Base-by-base conservation (phyloP, 2,113 vertebrate genomes). In the Brienomyrus longianalis region DNA sequence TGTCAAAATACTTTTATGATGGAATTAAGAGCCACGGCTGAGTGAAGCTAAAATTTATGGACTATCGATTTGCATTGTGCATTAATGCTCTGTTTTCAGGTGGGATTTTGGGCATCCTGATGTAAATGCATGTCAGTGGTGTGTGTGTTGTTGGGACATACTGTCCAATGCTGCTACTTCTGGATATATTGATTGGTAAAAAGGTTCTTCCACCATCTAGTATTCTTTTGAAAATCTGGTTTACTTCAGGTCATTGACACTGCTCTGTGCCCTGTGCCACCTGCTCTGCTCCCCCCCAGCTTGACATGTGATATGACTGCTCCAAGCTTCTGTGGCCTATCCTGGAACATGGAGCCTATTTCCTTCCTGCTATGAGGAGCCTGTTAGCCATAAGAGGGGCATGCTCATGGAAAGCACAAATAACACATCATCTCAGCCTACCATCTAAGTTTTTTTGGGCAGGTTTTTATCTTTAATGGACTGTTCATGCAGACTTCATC, bases 241-340 rank as follows among this genome's bases (percentile, higher is more conserved):
- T 48, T 90, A 77, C 89, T 87, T 88, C 27, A 88, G 89, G 86
- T 91, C 66, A 88, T 35, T 87, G 31, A 52, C 85, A 23, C 10
- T 66, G 27, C 70, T 52, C 89, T 62, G 39, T 85, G 52, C n/a
- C n/a, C 62, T 70, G 62, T 70, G 27, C 62, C n/a, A 31, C n/a
- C 62, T 70, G 17, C 39, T n/a, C 19, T 39, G 39, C 39, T 5
- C 2, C 15, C 8, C 17, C 1, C 52, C n/a, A 27, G 88, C 1
- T 62, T 89, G n/a, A 23, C 13, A 5, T 80, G 62, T 90, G 88
- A 31, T 83, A 88, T 10, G 19, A 80, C 59, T 43, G 48, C 47
- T 54, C 35, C 6, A 45, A 45, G n/a, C 31, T 19, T 39, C n/a
- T 85, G 1, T 91, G 21, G 90, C 91, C 91, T 48, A 9, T 70